These are phyloP conservation scores for Amazona guildingii DNA, from an alignment of 2,113 vertebrate genomes.

Conservation along the genomic window DNA sequence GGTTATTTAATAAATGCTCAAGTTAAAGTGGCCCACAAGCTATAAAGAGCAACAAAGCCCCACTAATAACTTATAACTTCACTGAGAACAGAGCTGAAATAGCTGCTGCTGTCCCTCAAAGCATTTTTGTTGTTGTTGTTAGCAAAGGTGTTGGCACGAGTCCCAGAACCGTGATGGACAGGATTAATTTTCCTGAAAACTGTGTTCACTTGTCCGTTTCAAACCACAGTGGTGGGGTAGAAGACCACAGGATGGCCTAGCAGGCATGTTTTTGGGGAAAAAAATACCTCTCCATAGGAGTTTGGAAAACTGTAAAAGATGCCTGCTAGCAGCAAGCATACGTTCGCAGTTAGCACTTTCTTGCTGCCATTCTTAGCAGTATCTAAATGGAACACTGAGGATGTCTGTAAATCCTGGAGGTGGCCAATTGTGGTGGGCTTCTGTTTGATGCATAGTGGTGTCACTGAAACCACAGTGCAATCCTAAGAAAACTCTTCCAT, in stretches of 20 bases:
- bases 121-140: not conserved
- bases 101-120: not conserved
- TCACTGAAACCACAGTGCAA: not conserved
- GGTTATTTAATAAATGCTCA: constrained; percentile 4
- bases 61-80: not conserved
- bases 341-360: not conserved
- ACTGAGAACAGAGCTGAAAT: not conserved
- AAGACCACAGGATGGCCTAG: not conserved
- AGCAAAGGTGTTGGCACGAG: not conserved
- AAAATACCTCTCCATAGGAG: not conserved
- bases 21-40: not conserved
- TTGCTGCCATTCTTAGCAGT: not conserved
- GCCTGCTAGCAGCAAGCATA: not conserved
- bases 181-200: not conserved
- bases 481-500: not conserved
- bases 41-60: not conserved
- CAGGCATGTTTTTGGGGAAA: not conserved
- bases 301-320: not conserved
- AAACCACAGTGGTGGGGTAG: not conserved
- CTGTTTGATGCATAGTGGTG: not conserved
- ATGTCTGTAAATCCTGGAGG: not conserved
- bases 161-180: not conserved
- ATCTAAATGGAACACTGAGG: not conserved
- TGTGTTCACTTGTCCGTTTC: not conserved
- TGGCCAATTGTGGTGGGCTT: not conserved